These are phyloP conservation scores for Coccyzus lansbergi DNA, from an alignment of 2,797 vertebrate genomes.

Conservation along the genomic window DNA sequence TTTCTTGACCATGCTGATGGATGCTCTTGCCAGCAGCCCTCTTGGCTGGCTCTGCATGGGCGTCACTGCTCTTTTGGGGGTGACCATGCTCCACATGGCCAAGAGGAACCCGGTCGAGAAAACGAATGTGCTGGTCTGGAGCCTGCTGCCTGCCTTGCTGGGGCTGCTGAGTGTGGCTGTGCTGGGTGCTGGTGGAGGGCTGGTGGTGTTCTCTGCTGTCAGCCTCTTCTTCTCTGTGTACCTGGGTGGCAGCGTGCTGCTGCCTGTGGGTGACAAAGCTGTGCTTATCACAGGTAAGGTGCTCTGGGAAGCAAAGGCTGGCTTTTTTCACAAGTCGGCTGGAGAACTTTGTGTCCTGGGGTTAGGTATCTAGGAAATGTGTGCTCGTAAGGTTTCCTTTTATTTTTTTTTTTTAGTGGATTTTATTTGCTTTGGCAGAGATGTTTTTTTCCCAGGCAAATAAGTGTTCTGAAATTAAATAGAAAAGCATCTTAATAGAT, in stretches of 20 bases:
- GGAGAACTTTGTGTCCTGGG: background rate
- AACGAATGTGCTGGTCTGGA: background rate
- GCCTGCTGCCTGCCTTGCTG: conserved; percentile 34
- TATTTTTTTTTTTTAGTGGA: accelerated
- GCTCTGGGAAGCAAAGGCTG: background rate
- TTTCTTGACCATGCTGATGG: conserved; percentile 22
- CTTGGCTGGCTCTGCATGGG: conserved; percentile 36
- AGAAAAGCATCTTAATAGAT: conserved; percentile 24
- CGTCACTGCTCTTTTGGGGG: background rate
- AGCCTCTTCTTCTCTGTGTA: background rate
- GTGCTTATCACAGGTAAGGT: conserved; percentile 83
- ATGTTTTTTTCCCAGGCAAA: background rate
- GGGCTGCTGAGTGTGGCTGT: background rate
- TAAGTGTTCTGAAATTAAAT: conserved; percentile 6
- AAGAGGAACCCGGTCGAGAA: background rate
- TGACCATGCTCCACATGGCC: background rate
- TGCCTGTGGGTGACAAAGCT: conserved; percentile 69
- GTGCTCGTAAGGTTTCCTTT: background rate
- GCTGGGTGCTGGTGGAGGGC: conserved; percentile 45
- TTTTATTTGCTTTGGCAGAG: background rate
- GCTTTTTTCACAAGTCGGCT: background rate
- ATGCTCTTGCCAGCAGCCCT: background rate
- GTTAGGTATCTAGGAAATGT: background rate
- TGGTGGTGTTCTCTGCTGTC: conserved; percentile 7
- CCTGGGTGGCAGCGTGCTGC: background rate